Conservation (phyloP, 2,888 invertebrate genomes). For the Lepetodrilus schrolli region DNA sequence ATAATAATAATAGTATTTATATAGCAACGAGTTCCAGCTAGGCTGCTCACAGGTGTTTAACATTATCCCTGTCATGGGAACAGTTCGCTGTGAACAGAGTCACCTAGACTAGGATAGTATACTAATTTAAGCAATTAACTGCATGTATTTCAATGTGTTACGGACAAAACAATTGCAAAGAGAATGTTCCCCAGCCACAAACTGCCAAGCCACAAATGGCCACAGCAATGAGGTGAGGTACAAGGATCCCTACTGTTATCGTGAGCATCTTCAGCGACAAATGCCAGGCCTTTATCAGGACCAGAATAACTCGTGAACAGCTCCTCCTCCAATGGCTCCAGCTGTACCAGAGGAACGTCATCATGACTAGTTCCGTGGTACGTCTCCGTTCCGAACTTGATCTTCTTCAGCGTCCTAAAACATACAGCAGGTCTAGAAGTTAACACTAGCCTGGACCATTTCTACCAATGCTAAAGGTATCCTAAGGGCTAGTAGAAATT, state of each 20-base stretch:
- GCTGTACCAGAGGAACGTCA: conserved; percentile 80
- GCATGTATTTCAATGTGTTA: no score
- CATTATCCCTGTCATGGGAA: no score
- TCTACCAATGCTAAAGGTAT: background rate
- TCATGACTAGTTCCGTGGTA: conserved; percentile 84
- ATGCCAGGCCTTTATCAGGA: conserved; percentile 86
- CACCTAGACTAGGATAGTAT: no score
- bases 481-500: background rate
- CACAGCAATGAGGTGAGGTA: no score
- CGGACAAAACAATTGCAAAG: no score
- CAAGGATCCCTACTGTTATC: conserved; percentile 45
- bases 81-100: no score
- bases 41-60: no score
- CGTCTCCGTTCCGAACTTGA: conserved; percentile 74
- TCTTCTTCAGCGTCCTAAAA: conserved; percentile 41
- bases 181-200: no score
- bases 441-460: background rate
- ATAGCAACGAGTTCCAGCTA: no score
- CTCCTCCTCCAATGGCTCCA: conserved; percentile 77
- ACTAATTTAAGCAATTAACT: no score
- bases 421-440: background rate
- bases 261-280: conserved; percentile 77
- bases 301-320: conserved; percentile 86
- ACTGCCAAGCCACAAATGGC: no score
- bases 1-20: no score